Evolutionary conservation across 2,888 invertebrate genomes (phyloP).

Genomic region (Drosophila gaucha): DNA sequence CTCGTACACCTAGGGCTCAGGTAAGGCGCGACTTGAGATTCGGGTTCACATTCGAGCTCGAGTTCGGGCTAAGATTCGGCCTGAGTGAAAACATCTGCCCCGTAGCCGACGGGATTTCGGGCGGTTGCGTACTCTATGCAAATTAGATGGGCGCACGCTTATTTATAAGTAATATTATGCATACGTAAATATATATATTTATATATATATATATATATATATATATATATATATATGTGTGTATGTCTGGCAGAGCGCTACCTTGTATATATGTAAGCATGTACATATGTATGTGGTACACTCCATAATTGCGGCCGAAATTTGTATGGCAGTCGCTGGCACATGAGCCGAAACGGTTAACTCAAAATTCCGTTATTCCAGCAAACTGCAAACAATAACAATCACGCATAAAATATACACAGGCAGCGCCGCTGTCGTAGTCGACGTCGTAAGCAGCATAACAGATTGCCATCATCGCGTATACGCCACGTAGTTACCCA

Average conservation of each 20-base stretch:
- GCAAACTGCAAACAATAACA: slow-evolving; percentile 78
- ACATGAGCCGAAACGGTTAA: slow-evolving; percentile 76
- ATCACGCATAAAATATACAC: slow-evolving; percentile 71
- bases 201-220: slow-evolving; percentile 5
- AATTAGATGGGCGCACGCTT: slow-evolving; percentile 78
- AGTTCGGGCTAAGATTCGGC: slow-evolving; percentile 35
- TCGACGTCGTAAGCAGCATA: slow-evolving; percentile 14
- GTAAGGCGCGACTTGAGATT: neutral
- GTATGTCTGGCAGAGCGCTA: slow-evolving; percentile 20
- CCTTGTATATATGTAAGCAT: no score
- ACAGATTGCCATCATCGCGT: slow-evolving; percentile 67
- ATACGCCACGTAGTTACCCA: slow-evolving; percentile 55
- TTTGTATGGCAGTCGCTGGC: slow-evolving; percentile 51
- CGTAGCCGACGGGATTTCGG: slow-evolving; percentile 42
- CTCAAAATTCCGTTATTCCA: slow-evolving; percentile 54
- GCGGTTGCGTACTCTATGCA: slow-evolving; percentile 60
- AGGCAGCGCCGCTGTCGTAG: slow-evolving; percentile 5
- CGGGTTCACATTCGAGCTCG: slow-evolving; percentile 13
- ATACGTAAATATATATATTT: slow-evolving; percentile 34
- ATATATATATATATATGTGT: slow-evolving; percentile 13
- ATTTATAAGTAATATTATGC: slow-evolving; percentile 77
- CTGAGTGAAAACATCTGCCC: slow-evolving; percentile 74
- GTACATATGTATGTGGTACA: slow-evolving; percentile 13
- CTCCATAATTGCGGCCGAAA: slow-evolving; percentile 70
- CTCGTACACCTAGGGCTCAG: slow-evolving; percentile 35